Percentiles rank a stretch among this genome's conserved stretches.
These are phyloP conservation scores for Barypeithes pellucidus DNA, from an alignment of 2,888 invertebrate species.

Conservation along the genomic window DNA sequence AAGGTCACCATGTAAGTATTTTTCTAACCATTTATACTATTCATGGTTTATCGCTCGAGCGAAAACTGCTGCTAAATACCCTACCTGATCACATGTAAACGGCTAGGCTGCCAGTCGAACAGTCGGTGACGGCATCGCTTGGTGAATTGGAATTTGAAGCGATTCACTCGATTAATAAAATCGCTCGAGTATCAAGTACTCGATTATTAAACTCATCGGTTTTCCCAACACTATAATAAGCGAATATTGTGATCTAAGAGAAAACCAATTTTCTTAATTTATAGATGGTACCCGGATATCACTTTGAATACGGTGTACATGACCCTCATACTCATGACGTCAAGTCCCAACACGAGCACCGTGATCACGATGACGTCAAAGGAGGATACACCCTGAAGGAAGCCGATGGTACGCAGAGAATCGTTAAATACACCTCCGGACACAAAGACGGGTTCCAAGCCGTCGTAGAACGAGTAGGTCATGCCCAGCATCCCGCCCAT, in stretches of 20 bases:
- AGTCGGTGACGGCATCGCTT: too few species aligned
- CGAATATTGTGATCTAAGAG: too few species aligned
- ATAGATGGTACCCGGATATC: slow-evolving; percentile 60
- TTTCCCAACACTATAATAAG: too few species aligned
- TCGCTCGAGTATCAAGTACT: too few species aligned
- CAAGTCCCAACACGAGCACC: slow-evolving; percentile 67
- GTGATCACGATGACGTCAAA: slow-evolving; percentile 66
- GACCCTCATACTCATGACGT: slow-evolving; percentile 68
- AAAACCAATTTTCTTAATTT: slow-evolving; percentile 5
- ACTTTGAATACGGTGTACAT: slow-evolving; percentile 67
- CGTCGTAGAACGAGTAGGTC: slow-evolving; percentile 59
- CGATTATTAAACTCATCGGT: too few species aligned
- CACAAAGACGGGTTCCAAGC: slow-evolving; percentile 65
- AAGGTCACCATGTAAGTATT: slow-evolving; percentile 40
- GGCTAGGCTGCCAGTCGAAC: too few species aligned
- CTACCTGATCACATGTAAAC: too few species aligned
- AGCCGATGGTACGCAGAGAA: slow-evolving; percentile 68
- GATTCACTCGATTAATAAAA: too few species aligned
- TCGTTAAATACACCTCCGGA: slow-evolving; percentile 67
- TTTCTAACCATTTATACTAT: too few species aligned
- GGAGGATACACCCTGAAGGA: slow-evolving; percentile 67
- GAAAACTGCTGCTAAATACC: too few species aligned
- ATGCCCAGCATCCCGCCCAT: slow-evolving; percentile 51
- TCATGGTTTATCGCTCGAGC: too few species aligned
- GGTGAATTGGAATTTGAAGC: too few species aligned